Conservation (phyloP, 2,113 vertebrate species). For the Scalopus aquaticus region DNA sequence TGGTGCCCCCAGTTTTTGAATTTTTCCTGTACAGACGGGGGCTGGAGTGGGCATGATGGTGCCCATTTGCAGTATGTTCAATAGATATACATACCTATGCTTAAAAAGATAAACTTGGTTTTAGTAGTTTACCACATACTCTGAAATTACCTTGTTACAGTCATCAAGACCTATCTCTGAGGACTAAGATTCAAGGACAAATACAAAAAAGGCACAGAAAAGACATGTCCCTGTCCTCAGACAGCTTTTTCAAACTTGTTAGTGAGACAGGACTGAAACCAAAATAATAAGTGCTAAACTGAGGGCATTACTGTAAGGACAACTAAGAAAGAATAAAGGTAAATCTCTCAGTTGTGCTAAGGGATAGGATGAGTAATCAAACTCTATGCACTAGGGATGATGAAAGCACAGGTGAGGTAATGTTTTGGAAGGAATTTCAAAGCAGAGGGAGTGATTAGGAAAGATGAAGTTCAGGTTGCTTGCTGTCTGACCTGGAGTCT, state of each 20-base stretch:
- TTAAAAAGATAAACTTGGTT: neutral
- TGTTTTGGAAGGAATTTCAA: conserved; percentile 80
- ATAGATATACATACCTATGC: neutral
- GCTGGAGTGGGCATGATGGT: neutral
- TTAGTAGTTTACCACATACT: neutral
- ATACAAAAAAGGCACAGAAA: neutral
- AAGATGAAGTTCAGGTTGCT: conserved; percentile 49
- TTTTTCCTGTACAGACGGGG: neutral
- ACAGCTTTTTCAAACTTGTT: neutral
- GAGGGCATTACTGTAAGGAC: neutral
- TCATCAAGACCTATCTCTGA: neutral
- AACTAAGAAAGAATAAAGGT: neutral
- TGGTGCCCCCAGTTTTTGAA: neutral
- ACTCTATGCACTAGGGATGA: conserved; percentile 63
- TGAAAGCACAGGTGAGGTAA: conserved; percentile 78
- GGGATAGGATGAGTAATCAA: conserved; percentile 64
- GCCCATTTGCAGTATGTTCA: neutral
- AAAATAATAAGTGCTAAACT: neutral
- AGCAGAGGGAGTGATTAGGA: conserved; percentile 58
- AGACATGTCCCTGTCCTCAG: neutral
- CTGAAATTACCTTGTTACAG: neutral
- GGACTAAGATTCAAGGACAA: neutral
- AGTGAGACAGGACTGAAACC: neutral
- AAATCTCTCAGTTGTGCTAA: conserved; percentile 54
- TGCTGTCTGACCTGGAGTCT: conserved; percentile 31